A percentile compares a stretch with the other conserved stretches of the same genome.
Conservation (phyloP, 1,140 invertebrate genomes). For the Octopus bimaculoides region DNA sequence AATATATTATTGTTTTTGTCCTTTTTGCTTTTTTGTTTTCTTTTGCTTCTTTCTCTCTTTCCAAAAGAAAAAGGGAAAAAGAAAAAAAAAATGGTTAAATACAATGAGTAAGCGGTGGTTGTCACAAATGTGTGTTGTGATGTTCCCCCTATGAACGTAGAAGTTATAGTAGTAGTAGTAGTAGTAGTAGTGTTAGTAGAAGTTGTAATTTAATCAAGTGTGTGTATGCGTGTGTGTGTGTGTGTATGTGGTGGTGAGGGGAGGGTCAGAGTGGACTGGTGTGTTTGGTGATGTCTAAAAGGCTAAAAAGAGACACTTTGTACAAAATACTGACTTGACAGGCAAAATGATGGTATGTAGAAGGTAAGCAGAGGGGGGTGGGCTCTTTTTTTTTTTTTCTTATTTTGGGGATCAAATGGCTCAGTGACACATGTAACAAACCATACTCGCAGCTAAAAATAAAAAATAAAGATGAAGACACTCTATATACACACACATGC, state of each 20-base stretch:
- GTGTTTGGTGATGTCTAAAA: neutral
- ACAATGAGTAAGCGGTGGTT: slow-evolving; percentile 13
- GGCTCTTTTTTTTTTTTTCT: too few species aligned
- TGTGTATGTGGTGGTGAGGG: neutral
- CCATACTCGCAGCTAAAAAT: too few species aligned
- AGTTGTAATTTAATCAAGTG: neutral
- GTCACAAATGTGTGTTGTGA: slow-evolving; percentile 4
- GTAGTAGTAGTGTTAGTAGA: neutral
- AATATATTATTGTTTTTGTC: neutral
- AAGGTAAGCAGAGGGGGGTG: too few species aligned
- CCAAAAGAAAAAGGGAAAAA: too few species aligned
- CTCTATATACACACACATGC: too few species aligned
- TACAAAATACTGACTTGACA: too few species aligned
- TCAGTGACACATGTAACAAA: too few species aligned
- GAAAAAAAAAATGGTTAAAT: slow-evolving; percentile 3
- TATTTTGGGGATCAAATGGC: too few species aligned
- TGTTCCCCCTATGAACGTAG: neutral
- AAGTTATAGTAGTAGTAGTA: neutral
- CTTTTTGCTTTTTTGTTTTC: neutral
- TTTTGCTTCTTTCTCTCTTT: neutral
- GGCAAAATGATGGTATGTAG: too few species aligned
- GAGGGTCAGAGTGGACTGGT: neutral
- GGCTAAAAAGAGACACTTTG: too few species aligned
- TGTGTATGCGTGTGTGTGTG: neutral
- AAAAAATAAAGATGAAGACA: too few species aligned